Evolutionary conservation across 2,113 vertebrate genomes (phyloP), one percentile per base, ranked within the genome.

Genomic region (Chitala chitala): DNA sequence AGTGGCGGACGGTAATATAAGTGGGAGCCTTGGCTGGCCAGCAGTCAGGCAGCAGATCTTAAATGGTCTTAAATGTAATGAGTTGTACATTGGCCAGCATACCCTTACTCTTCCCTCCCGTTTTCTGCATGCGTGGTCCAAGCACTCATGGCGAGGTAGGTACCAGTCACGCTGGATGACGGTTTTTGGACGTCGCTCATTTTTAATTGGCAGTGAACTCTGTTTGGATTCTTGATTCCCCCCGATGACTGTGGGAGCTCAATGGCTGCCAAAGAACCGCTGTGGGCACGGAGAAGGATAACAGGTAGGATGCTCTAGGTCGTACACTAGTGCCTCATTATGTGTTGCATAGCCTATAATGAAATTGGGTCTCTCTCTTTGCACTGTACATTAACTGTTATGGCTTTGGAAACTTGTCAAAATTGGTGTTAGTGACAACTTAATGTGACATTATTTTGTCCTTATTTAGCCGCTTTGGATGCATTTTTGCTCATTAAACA

Each of bases 131-230:
- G 4, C 5, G 5, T 54, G 51, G 6, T 5, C 17, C 6, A 3
- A n/a, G 64, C 40, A 24, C 38, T 66, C 40, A 17, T 22, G 5
- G 10, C n/a, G 24, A 42, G 38, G 36, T 44, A 7, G 5, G 5
- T 5, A 8, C 5, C 64, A 26, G 51, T 20, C 3, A 54, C 6
- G 5, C 29, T n/a, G 5, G 64, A 40, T 13, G 5, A 40, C 2
- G 1, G 40, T 9, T 46, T 48, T 48, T n/a, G 46, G 64, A n/a
- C 64, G 22, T 46, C 24, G 9, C 9, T 24, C 42, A n/a, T 5
- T 68, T 68, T 26, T 68, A 48, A 68, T 68, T 68, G 64, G 64
- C 64, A n/a, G 22, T n/a, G 42, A 26, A 24, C 22, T 59, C 38
- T 10, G 40, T n/a, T 68, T 46, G 4, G 38, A 13, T 44, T 44